These are phyloP conservation scores for Gallinago jamesoni DNA, from an alignment of 2,113 vertebrate genomes.

Conservation along the genomic window DNA sequence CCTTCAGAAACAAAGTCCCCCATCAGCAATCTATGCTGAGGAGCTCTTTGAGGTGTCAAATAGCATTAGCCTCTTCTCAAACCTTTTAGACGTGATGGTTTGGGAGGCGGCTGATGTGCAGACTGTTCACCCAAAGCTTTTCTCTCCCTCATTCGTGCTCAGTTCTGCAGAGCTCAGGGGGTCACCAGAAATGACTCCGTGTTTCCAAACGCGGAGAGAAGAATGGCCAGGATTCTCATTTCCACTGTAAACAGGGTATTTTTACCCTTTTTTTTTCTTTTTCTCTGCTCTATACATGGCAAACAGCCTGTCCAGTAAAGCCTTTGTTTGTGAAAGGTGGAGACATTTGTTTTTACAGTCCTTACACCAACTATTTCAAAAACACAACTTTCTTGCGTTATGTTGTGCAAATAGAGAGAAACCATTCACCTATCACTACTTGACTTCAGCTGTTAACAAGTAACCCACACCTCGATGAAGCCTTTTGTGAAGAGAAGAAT, in stretches of 20 bases:
- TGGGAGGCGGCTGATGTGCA: background rate
- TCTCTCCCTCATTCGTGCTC: background rate
- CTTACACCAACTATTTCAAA: conserved; percentile 6
- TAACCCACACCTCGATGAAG: conserved; percentile 47
- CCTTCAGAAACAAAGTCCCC: background rate
- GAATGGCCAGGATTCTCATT: background rate
- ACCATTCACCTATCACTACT: background rate
- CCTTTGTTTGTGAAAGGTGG: conserved; percentile 42
- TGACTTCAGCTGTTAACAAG: conserved; percentile 46
- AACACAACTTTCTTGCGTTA: background rate
- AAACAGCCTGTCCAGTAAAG: background rate
- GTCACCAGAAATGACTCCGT: background rate
- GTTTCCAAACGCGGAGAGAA: background rate
- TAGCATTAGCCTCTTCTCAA: background rate
- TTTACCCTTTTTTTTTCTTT: background rate
- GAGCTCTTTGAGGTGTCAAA: background rate
- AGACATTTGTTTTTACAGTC: conserved; percentile 23
- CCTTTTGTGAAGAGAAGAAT: conserved; percentile 37
- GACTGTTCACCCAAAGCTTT: background rate
- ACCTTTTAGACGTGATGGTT: background rate
- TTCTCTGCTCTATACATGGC: background rate
- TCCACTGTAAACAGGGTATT: background rate
- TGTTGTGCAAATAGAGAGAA: conserved; percentile 30
- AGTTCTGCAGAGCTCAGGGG: background rate
- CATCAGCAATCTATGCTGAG: background rate